Evolutionary conservation across 2,888 invertebrate genomes (phyloP), one percentile per base, ranked within the genome.

Genomic region (Cryptus armator): DNA sequence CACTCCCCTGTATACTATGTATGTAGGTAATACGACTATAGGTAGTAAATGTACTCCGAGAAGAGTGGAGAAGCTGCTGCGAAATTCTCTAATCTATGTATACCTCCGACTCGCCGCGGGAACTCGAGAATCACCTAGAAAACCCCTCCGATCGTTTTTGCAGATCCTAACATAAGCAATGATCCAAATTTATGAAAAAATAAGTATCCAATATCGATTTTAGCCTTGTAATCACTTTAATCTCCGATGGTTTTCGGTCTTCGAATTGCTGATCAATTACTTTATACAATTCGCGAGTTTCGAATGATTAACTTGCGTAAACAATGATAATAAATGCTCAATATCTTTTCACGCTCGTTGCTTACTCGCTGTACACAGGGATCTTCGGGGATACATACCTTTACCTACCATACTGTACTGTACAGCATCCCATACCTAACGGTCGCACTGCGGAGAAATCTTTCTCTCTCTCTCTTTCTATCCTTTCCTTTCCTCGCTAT

Each of bases 401-500:
- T 44, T 32, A 24, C 68, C 78, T 68, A 74, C 53, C 59, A 72
- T 77, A 51, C 64, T 67, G 46, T 68, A 53, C 71, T 79, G 67
- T 72, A 77, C 77, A 85, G 83, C 83, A 83, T 87, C 86, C 88
- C 90, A 89, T 91, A 89, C 89, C 90, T 90, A 91, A 91, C 91
- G 91, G 91, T 91, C 87, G 87, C 89, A 86, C 86, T 59, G 48
- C 37, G 74, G 78, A 56, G 66, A 74, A 32, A 43, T 68, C 51
- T 76, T 37, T 78, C 67, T 76, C 46, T 78, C 67, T 64, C 70
- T 66, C 48, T 74, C 72, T 71, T 43, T 48, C 66, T 66, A 64
- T 10, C 56, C 43, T 43, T 79, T 62, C 48, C 78, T 83, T 66
- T 32, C 51, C 68, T 44, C 43, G 32, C 62, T 76, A 32, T 77